phyloP scores from a whole-genome alignment of 2,113 vertebrate species.

The Myotis lucifugus region DNA sequence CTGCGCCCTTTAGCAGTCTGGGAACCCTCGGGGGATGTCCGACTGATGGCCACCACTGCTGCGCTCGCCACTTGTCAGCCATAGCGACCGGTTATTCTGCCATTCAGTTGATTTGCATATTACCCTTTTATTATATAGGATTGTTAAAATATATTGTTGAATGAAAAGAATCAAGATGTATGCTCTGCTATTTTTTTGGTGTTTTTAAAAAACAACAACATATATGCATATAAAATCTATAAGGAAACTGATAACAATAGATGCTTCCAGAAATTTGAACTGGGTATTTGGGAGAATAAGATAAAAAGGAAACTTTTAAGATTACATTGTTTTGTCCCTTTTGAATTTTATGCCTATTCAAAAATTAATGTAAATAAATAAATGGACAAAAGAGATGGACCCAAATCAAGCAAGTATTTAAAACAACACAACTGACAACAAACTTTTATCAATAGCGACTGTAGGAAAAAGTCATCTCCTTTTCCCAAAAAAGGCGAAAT shows the following conservation, averaged over 20 bases:
- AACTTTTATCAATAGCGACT: not conserved
- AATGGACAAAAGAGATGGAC: not conserved
- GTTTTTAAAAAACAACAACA: not conserved
- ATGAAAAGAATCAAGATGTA: not conserved
- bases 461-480: not conserved
- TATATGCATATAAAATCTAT: not conserved
- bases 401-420: not conserved
- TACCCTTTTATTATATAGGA: not conserved
- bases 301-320: not conserved
- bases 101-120: no score
- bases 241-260: not conserved
- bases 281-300: not conserved
- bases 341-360: not conserved
- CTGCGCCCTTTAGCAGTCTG: no score
- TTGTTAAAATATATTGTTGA: not conserved
- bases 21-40: no score
- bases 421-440: not conserved
- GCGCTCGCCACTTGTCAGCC: no score
- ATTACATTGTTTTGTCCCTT: not conserved
- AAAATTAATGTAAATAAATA: not conserved
- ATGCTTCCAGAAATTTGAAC: not conserved
- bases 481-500: not conserved
- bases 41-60: no score
- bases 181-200: conserved; percentile 12
- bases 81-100: no score